phyloP scores from a whole-genome alignment of 2,888 invertebrate genomes.

The Coleophora flavipennella region DNA sequence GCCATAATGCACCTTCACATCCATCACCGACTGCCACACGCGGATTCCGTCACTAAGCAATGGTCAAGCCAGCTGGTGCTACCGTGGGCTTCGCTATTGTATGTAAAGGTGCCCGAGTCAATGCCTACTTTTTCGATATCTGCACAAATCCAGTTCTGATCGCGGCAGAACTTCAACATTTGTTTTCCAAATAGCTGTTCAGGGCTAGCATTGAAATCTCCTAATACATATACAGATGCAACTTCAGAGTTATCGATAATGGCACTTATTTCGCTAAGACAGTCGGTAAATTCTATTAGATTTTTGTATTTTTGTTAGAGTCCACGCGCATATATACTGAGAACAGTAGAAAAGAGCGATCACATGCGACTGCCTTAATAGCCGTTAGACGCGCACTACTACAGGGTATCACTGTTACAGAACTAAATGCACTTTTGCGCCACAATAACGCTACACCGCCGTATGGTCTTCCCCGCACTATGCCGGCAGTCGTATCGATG shows the following conservation, averaged over 20 bases:
- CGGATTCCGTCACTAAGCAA: slow-evolving; percentile 9
- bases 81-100: slow-evolving; percentile 13
- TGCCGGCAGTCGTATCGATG: neutral
- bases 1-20: slow-evolving; percentile 4
- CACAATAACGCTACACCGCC: neutral
- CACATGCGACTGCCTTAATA: neutral
- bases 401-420: neutral
- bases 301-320: neutral
- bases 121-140: slow-evolving; percentile 4
- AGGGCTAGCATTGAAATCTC: slow-evolving; percentile 16
- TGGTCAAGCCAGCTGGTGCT: slow-evolving; percentile 14
- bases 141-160: slow-evolving; percentile 13
- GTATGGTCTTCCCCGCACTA: neutral
- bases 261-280: neutral
- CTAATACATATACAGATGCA: slow-evolving; percentile 8
- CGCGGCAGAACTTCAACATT: slow-evolving; percentile 6
- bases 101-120: slow-evolving; percentile 11
- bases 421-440: neutral
- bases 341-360: neutral
- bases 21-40: slow-evolving; percentile 1
- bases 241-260: neutral
- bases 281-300: neutral
- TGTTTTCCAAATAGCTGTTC: slow-evolving; percentile 11
- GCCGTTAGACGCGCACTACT: neutral
- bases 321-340: neutral